Conservation (phyloP, 2,797 vertebrate species). For the Oophaga sylvatica region DNA sequence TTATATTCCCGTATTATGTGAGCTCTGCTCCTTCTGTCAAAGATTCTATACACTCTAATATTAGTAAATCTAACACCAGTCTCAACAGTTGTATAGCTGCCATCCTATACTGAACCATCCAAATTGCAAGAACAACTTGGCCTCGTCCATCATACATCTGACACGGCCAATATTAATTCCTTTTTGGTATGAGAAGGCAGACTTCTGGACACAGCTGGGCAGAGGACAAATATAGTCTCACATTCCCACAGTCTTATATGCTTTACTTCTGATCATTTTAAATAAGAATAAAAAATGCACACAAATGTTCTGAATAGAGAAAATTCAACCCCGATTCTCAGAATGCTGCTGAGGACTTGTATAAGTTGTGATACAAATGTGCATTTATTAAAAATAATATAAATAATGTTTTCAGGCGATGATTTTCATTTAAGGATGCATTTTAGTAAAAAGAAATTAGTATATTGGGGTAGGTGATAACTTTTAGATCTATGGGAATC, state of each 20-base stretch:
- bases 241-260: not conserved
- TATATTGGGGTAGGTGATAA: too few species aligned
- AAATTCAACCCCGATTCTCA: not conserved
- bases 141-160: not conserved
- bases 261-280: not conserved
- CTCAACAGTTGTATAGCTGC: not conserved
- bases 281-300: not conserved
- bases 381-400: too few species aligned
- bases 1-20: too few species aligned
- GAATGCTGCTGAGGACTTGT: too few species aligned
- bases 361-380: too few species aligned
- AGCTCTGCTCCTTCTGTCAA: not conserved
- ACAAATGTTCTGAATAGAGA: not conserved
- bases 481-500: too few species aligned
- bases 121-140: constrained; percentile 34
- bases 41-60: not conserved
- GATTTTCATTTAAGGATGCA: too few species aligned
- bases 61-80: not conserved
- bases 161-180: not conserved
- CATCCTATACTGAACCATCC: not conserved
- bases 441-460: too few species aligned
- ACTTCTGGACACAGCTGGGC: constrained; percentile 21
- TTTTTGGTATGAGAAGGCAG: constrained; percentile 4
- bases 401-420: too few species aligned
- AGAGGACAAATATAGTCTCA: not conserved